Base-by-base conservation (phyloP, 2,888 invertebrate species). In the Drosophila tanythrix region DNA sequence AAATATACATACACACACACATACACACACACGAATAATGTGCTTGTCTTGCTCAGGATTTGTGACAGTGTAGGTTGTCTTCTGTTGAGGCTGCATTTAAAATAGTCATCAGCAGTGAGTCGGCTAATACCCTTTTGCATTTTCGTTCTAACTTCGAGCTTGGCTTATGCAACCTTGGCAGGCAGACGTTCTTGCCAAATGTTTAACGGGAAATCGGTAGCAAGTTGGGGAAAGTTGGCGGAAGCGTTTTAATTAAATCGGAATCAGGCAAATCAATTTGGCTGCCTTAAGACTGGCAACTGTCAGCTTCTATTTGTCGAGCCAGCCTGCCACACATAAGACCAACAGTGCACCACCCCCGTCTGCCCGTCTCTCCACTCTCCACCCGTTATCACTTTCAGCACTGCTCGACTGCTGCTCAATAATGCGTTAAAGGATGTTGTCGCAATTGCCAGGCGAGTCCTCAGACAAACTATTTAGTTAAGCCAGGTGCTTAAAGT, bases 381-480 rank as follows among this genome's bases (percentile, higher is more conserved):
- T 27, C n/a, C 18, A 13, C 1, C 15, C 27, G 55, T n/a, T n/a
- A 36, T 36, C 36, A 56, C 60, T 46, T 46, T 57, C n/a, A 43
- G 59, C 48, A 67, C 43, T 55, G 63, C 65, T 77, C 68, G 79
- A 61, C 78, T 31, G 31, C 31, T 31, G 31, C 31, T 89, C 89
- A 89, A 89, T 89, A 82, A 80, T 73, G 70, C 79, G 65, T 71
- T 77, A 87, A 74, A 64, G 77, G 77, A 89, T 76, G 74, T 72
- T 61, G 58, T 52, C 64, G 48, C 18, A 69, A 56, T 56, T 68
- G 61, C 46, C 55, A 57, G 27, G 25, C 50, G 38, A 63, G 27
- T 60, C 58, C 35, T 18, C 38, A 48, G 74, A 73, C 83, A 74
- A 81, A 65, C 74, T 73, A 71, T 74, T 75, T 66, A 48, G 40